Conservation (phyloP, 2,888 invertebrate species). For the Hymenopus coronatus region DNA sequence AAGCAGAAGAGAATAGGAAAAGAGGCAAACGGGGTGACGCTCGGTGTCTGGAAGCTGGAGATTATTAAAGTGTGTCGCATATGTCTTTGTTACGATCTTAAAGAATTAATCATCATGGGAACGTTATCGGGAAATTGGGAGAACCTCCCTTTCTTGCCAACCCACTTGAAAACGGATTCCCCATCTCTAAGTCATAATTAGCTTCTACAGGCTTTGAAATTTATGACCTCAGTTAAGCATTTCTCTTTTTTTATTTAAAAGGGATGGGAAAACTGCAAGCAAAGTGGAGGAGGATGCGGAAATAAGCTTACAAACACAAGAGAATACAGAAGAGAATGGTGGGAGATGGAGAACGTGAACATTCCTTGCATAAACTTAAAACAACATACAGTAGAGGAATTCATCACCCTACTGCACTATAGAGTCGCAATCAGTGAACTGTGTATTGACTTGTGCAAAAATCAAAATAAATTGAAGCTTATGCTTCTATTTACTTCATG, state of each 20-base stretch:
- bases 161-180: conserved; percentile 25
- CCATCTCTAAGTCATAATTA: conserved; percentile 34
- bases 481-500: too few species aligned
- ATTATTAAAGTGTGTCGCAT: conserved; percentile 32
- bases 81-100: conserved; percentile 32
- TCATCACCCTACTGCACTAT: too few species aligned
- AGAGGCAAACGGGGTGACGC: not conserved
- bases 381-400: not conserved
- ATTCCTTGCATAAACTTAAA: too few species aligned
- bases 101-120: conserved; percentile 31
- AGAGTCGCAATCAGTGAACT: too few species aligned
- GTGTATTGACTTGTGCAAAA: too few species aligned
- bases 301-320: too few species aligned
- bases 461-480: too few species aligned
- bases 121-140: conserved; percentile 31
- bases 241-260: not conserved
- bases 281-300: not conserved
- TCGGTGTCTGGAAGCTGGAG: conserved; percentile 9
- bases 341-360: not conserved
- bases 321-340: not conserved
- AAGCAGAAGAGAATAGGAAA: conserved; percentile 17
- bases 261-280: not conserved
- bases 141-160: not conserved
- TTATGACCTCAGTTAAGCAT: conserved; percentile 31
- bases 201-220: conserved; percentile 28